Percentiles rank a stretch among this genome's conserved stretches.
These are phyloP conservation scores for Apotomis turbidana DNA, from an alignment of 2,888 invertebrate species.

Conservation along the genomic window DNA sequence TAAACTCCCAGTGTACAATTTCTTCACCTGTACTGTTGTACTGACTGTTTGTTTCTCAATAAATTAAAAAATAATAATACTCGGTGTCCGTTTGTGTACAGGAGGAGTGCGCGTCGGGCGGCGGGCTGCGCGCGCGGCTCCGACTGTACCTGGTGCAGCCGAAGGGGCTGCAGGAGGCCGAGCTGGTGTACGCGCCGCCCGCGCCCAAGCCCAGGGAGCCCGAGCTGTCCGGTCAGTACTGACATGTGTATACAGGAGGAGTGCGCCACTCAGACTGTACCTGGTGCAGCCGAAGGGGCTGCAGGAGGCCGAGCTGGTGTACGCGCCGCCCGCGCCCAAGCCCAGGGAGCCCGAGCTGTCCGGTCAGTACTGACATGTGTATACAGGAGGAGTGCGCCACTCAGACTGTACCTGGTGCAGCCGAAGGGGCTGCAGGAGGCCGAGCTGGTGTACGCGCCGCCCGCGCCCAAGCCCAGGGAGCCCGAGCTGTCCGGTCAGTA, in stretches of 20 bases:
- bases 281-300: conserved; percentile 94
- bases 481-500: no score
- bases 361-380: conserved; percentile 35
- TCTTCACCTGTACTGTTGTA: no score
- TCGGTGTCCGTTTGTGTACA: conserved; percentile 18
- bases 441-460: conserved; percentile 86
- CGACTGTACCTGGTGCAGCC: conserved; percentile 92
- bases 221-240: conserved; percentile 41
- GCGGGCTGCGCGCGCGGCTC: conserved; percentile 57
- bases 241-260: no score
- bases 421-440: conserved; percentile 95
- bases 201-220: conserved; percentile 49
- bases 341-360: conserved; percentile 41
- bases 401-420: conserved; percentile 90
- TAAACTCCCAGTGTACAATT: no score
- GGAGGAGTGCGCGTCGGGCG: conserved; percentile 49
- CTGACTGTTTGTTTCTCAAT: no score
- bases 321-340: conserved; percentile 72
- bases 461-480: conserved; percentile 47
- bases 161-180: conserved; percentile 94
- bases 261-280: conserved; percentile 80
- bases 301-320: conserved; percentile 91
- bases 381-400: conserved; percentile 9
- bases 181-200: conserved; percentile 86
- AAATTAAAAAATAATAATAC: no score